Evolutionary conservation across 2,888 invertebrate genomes (phyloP).

Genomic region (Eristalis tenax): DNA sequence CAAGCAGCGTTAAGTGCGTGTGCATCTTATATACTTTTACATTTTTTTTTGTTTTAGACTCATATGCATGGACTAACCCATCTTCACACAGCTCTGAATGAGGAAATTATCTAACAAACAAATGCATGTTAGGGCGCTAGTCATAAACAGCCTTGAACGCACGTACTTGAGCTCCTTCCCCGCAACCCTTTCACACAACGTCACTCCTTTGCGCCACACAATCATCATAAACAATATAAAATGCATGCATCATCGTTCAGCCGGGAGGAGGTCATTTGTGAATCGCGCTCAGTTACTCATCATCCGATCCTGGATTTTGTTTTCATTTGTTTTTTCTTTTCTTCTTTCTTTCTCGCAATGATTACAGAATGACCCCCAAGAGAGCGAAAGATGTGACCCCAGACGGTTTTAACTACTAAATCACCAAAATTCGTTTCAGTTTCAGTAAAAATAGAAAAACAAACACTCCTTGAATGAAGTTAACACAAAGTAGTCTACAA

Average conservation of each 20-base stretch:
- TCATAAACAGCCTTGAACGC: not conserved
- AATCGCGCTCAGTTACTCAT: slow-evolving; percentile 48
- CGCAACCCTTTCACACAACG: not conserved
- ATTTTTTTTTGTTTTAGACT: slow-evolving; percentile 8
- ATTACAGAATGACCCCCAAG: slow-evolving; percentile 66
- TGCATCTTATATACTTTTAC: slow-evolving; percentile 3
- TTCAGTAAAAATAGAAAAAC: not conserved
- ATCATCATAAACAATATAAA: slow-evolving; percentile 17
- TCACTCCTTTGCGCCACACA: slow-evolving; percentile 5
- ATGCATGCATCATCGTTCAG: slow-evolving; percentile 55
- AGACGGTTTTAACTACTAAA: slow-evolving; percentile 54
- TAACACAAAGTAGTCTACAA: slow-evolving; percentile 6
- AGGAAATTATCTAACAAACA: slow-evolving; percentile 17
- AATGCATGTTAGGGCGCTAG: slow-evolving; percentile 44
- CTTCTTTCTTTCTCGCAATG: slow-evolving; percentile 27
- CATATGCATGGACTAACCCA: slow-evolving; percentile 62
- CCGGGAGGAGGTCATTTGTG: slow-evolving; percentile 56
- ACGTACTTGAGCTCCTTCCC: slow-evolving; percentile 39
- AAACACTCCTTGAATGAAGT: slow-evolving; percentile 21
- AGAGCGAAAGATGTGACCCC: slow-evolving; percentile 58
- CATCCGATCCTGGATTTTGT: slow-evolving; percentile 11
- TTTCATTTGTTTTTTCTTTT: slow-evolving; percentile 9
- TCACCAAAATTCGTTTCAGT: slow-evolving; percentile 40
- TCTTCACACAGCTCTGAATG: slow-evolving; percentile 8
- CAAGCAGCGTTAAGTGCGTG: slow-evolving; percentile 8